Base-by-base conservation (phyloP, 64 coral and sea anemone species). In the Pocillopora verrucosa region DNA sequence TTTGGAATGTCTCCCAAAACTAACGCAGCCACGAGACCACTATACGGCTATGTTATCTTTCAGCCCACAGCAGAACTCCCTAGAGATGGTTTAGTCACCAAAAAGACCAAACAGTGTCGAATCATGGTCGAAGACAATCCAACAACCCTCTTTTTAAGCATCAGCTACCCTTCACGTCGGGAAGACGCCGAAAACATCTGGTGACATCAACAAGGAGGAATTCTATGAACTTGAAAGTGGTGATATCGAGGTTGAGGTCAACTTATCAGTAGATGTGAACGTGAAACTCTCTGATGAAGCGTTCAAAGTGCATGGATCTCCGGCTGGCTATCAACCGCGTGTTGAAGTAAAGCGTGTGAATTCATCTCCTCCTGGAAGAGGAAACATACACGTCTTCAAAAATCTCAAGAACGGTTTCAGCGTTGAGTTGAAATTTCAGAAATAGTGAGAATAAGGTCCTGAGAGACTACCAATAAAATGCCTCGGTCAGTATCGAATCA, bases 341-440 rank as follows among this genome's bases (percentile, higher is more conserved):
- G 16, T 77, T 9, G 15, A 19, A 16, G 75, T 77, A 19, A 1
- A 77, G 41, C 15, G 36, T 56, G 22, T 19, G 9, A 17, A 4
- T 77, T 45, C 75, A 0, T 56, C 45, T 4, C 35, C 36, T 56
- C 41, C 75, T 9, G 4, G 6, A 14, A 77, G 51, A 19, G 75
- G 75, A 11, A 77, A 77, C 75, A 77, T 56, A 51, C 45, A 56
- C 14, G 75, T 77, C 36, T 77, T 77, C 38, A 41, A 6, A 14
- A 77, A 77, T 19, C 75, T 77, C 1, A 77, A 35, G 75, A 77
- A 77, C 19, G 75, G 75, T 20, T 77, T 77, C 37, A 77, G 75
- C 5, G 75, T 77, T 38, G 75, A 77, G 56, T 17, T 77, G 11
- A 77, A 77, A 19, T 77, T 77, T 9, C 56, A 15, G 56, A 77